A percentile compares a stretch with the other conserved stretches of the same genome.
Conservation (phyloP, 2,113 vertebrate genomes). For the Oreochromis aureus region DNA sequence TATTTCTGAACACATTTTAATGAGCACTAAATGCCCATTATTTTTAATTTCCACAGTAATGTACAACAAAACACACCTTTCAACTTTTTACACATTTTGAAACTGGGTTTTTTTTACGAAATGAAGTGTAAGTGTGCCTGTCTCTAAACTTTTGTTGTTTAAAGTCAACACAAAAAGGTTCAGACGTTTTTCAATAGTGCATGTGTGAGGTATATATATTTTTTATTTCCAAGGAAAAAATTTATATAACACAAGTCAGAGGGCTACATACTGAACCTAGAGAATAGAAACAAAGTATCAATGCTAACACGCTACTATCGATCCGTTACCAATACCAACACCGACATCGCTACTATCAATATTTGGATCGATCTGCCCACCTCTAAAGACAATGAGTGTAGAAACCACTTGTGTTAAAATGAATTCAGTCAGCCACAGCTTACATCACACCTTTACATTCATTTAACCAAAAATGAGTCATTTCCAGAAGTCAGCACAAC, state of each 20-base stretch:
- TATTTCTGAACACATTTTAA: not conserved
- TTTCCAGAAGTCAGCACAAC: not conserved
- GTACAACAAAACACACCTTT: not conserved
- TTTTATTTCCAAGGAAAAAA: not conserved
- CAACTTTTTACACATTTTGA: not conserved
- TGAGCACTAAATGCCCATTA: not conserved
- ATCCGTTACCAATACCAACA: not conserved
- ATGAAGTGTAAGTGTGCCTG: not conserved
- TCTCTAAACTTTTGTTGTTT: not conserved
- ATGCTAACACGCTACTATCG: not conserved
- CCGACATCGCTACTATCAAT: not conserved
- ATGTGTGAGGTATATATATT: not conserved
- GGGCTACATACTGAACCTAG: not conserved
- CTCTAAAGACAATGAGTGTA: not conserved
- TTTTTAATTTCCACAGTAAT: not conserved
- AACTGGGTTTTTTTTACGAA: not conserved
- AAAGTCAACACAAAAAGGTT: not conserved
- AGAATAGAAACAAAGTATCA: not conserved
- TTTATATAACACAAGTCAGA: not conserved
- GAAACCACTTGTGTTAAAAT: not conserved
- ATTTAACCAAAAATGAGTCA: not conserved
- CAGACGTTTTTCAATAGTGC: not conserved
- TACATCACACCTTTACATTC: not conserved
- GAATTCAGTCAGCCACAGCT: not conserved
- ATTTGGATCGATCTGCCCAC: not conserved